These are phyloP conservation scores for Erpetoichthys calabaricus DNA, from an alignment of 2,797 vertebrate genomes.

Conservation along the genomic window DNA sequence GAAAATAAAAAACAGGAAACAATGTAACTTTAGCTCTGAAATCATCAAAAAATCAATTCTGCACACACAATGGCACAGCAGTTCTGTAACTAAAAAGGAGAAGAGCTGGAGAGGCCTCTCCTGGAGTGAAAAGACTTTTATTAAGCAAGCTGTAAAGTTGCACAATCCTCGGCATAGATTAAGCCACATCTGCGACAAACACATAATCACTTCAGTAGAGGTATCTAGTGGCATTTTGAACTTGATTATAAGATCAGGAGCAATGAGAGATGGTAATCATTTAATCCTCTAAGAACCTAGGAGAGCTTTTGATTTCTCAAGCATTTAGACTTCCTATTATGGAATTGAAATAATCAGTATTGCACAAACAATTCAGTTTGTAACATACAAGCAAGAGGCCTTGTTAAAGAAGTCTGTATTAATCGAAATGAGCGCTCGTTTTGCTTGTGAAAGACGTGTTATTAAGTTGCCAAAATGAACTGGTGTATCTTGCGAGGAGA, in stretches of 20 bases:
- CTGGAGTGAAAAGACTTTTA: too few relatives aligned
- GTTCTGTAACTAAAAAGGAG: too few relatives aligned
- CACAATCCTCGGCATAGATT: constrained; percentile 19
- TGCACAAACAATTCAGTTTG: constrained; percentile 15
- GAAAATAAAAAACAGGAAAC: too few relatives aligned
- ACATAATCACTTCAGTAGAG: constrained; percentile 52
- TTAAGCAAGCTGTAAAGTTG: constrained; percentile 1
- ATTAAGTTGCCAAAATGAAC: too few relatives aligned
- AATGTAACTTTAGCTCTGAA: too few relatives aligned
- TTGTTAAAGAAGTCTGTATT: constrained; percentile 13
- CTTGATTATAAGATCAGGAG: constrained; percentile 62
- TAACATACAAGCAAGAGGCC: constrained; percentile 5
- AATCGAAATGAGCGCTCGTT: neutral
- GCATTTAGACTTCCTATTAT: constrained; percentile 23
- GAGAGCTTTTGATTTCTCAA: constrained; percentile 42
- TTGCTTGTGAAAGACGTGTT: too few relatives aligned
- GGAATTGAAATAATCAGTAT: constrained; percentile 18
- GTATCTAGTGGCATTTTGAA: constrained; percentile 52
- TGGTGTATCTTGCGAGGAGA: too few relatives aligned
- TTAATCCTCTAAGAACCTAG: constrained; percentile 60
- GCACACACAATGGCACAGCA: too few relatives aligned
- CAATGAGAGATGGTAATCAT: constrained; percentile 53
- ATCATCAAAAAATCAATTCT: too few relatives aligned
- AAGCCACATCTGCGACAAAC: constrained; percentile 42
- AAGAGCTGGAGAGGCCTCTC: too few relatives aligned